phyloP scores from a whole-genome alignment of 1,140 invertebrate genomes.

The Globodera ellingtonae region DNA sequence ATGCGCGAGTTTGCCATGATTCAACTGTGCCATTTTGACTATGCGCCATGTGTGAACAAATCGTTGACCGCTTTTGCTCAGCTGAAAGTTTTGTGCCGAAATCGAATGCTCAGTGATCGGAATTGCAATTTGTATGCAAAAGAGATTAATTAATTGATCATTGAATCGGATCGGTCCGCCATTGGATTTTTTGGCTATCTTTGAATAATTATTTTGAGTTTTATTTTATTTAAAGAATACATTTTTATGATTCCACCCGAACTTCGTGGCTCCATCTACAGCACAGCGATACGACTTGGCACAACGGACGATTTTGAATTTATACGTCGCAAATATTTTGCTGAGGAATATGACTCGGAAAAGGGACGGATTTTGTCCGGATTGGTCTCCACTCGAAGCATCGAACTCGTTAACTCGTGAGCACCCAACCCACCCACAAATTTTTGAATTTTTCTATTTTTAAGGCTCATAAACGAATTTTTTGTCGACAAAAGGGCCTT shows the following conservation, averaged over 20 bases:
- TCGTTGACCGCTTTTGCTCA: conserved; percentile 21
- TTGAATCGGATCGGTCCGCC: too few species aligned
- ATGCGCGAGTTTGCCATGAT: conserved; percentile 34
- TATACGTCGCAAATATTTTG: conserved; percentile 21
- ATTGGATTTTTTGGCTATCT: too few species aligned
- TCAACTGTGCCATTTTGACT: conserved; percentile 36
- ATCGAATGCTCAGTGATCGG: conserved; percentile 21
- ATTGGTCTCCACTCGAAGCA: conserved; percentile 16
- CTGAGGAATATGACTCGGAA: conserved; percentile 25
- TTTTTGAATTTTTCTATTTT: background rate
- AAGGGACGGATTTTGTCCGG: conserved; percentile 16
- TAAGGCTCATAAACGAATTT: conserved; percentile 15
- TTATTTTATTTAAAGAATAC: background rate
- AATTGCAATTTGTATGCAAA: conserved; percentile 30
- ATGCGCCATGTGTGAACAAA: conserved; percentile 25
- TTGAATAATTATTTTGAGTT: background rate
- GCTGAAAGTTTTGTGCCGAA: conserved; percentile 17
- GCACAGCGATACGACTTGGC: conserved; percentile 25
- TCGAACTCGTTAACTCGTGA: conserved; percentile 19
- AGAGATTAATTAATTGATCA: background rate
- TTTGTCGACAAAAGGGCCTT: conserved; percentile 2
- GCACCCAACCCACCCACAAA: background rate
- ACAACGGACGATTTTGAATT: conserved; percentile 21
- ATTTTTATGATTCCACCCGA: conserved; percentile 21
- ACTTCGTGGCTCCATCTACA: conserved; percentile 24